Percentiles rank a stretch among this genome's conserved stretches.
Conservation (phyloP, 2,888 invertebrate genomes). For the Leucoma salicis region DNA sequence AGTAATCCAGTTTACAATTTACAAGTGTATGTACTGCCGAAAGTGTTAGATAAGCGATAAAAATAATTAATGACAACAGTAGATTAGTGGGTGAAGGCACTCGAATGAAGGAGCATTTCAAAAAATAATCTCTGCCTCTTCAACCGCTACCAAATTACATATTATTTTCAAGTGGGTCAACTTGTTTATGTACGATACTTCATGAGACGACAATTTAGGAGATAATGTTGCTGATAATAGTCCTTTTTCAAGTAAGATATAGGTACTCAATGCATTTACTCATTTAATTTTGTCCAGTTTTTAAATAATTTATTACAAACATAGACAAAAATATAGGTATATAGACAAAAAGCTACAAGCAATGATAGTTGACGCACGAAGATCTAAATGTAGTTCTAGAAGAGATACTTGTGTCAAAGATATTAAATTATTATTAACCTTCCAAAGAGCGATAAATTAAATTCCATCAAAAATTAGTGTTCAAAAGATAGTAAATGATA, state of each 20-base stretch:
- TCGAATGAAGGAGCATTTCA: constrained; percentile 78
- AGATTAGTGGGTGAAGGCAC: constrained; percentile 76
- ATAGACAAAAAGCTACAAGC: no score
- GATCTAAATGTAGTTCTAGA: no score
- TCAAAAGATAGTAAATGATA: no score
- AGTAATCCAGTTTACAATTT: constrained; percentile 47
- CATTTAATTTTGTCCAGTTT: no score
- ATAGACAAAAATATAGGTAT: no score
- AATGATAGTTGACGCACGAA: no score
- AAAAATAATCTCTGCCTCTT: constrained; percentile 79
- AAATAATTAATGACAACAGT: constrained; percentile 80
- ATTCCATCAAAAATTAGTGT: no score
- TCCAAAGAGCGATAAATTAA: no score
- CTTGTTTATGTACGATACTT: constrained; percentile 67
- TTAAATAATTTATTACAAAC: no score
- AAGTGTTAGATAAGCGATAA: constrained; percentile 79
- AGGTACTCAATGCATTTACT: no score
- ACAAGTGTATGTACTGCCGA: constrained; percentile 59
- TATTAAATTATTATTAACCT: no score
- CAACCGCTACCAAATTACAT: constrained; percentile 69
- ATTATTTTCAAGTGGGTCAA: constrained; percentile 76
- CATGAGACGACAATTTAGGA: constrained; percentile 39
- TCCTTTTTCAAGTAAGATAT: constrained; percentile 13
- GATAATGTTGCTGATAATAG: constrained; percentile 22
- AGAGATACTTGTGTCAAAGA: no score